Percentiles rank a stretch among this genome's conserved stretches.
These are phyloP conservation scores for Ganaspis sp. DNA, from an alignment of 1,140 invertebrate genomes.

Conservation along the genomic window DNA sequence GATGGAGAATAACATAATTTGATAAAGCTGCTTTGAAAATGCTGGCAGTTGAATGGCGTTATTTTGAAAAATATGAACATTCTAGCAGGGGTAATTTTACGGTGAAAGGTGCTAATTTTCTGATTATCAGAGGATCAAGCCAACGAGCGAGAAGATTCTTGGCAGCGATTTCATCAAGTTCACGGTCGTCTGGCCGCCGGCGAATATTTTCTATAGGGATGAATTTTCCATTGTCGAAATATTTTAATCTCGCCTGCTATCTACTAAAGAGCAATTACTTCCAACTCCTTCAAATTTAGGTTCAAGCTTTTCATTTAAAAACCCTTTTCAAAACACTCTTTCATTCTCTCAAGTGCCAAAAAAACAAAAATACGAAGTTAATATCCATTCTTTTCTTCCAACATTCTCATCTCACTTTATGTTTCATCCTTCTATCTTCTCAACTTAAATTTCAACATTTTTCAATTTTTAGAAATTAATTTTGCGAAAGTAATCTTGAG, in stretches of 20 bases:
- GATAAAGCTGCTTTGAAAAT: no score
- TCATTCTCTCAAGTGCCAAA: not conserved
- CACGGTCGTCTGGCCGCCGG: slow-evolving; percentile 18
- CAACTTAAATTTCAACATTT: no score
- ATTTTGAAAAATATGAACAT: no score
- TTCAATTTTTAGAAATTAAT: no score
- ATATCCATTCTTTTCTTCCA: not conserved
- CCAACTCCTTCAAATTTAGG: not conserved
- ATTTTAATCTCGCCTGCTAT: not conserved
- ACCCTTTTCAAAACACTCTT: not conserved
- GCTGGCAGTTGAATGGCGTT: no score
- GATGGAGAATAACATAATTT: no score
- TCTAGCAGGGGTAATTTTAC: no score
- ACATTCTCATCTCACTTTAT: no score
- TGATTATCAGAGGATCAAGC: slow-evolving; percentile 3
- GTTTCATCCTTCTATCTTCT: no score
- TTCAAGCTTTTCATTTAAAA: not conserved
- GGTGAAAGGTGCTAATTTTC: not conserved
- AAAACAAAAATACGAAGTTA: not conserved
- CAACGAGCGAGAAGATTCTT: slow-evolving; percentile 12
- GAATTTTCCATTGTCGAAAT: slow-evolving; percentile 2
- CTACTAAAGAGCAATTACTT: not conserved
- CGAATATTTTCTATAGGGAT: slow-evolving; percentile 2
- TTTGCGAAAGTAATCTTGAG: no score
- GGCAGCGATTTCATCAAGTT: slow-evolving; percentile 21